Percentiles rank a stretch among this genome's conserved stretches.
Conservation (phyloP, 2,888 invertebrate species). For the Sicus ferrugineus region DNA sequence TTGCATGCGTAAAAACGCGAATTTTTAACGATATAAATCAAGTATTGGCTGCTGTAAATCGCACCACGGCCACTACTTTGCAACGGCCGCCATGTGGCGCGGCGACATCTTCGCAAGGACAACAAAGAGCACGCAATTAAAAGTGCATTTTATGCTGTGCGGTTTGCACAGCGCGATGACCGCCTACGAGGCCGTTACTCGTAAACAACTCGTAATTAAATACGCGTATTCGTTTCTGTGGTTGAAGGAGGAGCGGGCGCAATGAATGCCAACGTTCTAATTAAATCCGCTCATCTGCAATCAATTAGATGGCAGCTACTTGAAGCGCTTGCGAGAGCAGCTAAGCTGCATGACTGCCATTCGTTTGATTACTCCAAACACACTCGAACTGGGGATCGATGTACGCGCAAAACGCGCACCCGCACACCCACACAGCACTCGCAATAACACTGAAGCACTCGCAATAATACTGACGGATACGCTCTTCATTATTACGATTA, state of each 20-base stretch:
- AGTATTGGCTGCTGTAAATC: no score
- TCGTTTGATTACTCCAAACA: neutral
- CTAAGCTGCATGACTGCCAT: neutral
- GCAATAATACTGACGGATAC: no score
- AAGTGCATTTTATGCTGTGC: neutral
- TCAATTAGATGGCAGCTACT: neutral
- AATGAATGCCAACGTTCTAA: neutral
- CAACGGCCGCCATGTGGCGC: neutral
- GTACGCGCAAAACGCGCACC: no score
- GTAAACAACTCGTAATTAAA: constrained; percentile 6
- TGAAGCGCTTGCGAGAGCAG: neutral
- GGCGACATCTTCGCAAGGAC: neutral
- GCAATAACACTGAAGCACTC: no score
- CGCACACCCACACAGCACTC: no score
- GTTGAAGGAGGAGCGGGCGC: neutral
- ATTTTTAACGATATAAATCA: no score
- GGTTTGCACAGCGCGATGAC: neutral
- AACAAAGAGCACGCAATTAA: neutral
- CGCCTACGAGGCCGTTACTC: neutral
- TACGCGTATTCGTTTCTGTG: neutral
- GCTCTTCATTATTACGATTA: no score
- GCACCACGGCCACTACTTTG: no score
- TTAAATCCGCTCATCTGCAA: neutral
- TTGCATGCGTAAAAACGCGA: no score
- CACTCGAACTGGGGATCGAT: neutral